These are phyloP conservation scores for Montipora cactus DNA, from an alignment of 64 coral and sea anemone species.

Conservation along the genomic window DNA sequence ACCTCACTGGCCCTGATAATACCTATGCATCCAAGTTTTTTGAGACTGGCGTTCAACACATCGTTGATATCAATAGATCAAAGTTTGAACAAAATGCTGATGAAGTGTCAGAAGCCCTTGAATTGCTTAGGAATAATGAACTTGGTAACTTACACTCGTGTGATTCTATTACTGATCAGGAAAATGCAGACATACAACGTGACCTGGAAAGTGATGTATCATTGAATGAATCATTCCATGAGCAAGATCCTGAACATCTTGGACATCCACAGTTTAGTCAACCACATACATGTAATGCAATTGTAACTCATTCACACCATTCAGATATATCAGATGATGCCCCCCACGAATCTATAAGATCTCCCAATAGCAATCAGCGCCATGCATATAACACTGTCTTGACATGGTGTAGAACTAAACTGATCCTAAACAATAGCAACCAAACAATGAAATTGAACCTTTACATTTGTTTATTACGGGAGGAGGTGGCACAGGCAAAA, in stretches of 20 bases:
- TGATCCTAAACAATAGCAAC: background rate
- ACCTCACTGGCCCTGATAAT: slow-evolving; percentile 14
- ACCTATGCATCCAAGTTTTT: slow-evolving; percentile 47
- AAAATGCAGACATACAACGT: slow-evolving; percentile 24
- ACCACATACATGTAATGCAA: background rate
- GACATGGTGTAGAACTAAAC: slow-evolving; percentile 39
- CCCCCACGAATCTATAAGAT: slow-evolving; percentile 42
- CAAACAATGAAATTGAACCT: background rate
- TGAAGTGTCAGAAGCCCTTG: slow-evolving; percentile 10
- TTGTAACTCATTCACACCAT: slow-evolving; percentile 38
- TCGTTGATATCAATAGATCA: slow-evolving; percentile 28
- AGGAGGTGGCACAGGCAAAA: slow-evolving; percentile 2
- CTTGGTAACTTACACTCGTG: slow-evolving; percentile 14
- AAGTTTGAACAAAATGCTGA: slow-evolving; percentile 53
- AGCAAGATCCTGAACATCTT: slow-evolving; percentile 39
- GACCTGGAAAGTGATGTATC: slow-evolving; percentile 14
- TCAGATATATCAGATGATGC: slow-evolving; percentile 38
- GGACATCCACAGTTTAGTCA: background rate
- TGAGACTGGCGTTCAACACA: slow-evolving; percentile 28
- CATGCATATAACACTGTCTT: slow-evolving; percentile 18
- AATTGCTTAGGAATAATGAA: slow-evolving; percentile 12
- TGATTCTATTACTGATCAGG: slow-evolving; percentile 49
- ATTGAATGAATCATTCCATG: slow-evolving; percentile 53
- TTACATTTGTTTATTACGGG: slow-evolving; percentile 25
- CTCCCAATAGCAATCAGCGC: slow-evolving; percentile 34